Evolutionary conservation across 2,888 invertebrate species (phyloP).

Genomic region (Synergus japonicus): DNA sequence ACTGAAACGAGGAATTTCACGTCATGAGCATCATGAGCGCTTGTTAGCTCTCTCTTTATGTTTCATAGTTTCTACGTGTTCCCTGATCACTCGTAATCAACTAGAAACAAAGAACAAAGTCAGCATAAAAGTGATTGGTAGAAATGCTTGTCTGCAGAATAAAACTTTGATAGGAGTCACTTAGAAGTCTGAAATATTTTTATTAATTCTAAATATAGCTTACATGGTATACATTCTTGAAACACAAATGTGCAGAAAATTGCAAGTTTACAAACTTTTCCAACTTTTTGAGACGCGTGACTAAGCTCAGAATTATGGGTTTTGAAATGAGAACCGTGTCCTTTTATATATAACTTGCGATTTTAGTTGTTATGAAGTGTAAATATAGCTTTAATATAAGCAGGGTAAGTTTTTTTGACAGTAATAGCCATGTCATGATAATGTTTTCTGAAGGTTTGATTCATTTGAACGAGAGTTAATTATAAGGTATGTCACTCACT

Average conservation of each 20-base stretch:
- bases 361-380: constrained; percentile 20
- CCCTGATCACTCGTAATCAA: constrained; percentile 21
- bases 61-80: constrained; percentile 33
- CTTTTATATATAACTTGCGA: not conserved
- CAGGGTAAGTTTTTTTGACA: constrained; percentile 10
- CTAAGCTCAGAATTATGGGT: not conserved
- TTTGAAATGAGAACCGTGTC: not conserved
- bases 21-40: constrained; percentile 5
- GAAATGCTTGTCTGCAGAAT: constrained; percentile 17
- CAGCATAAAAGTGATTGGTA: not conserved
- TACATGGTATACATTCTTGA: not conserved
- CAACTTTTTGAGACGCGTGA: not conserved
- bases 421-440: constrained; percentile 17
- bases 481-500: constrained; percentile 37
- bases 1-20: not conserved
- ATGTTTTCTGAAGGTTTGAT: constrained; percentile 38
- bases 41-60: constrained; percentile 27
- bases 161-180: not conserved
- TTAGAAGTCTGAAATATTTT: too few species aligned
- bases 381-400: not conserved
- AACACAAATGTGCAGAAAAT: not conserved
- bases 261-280: not conserved
- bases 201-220: too few species aligned
- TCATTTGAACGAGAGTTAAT: constrained; percentile 41
- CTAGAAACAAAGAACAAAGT: constrained; percentile 5